A percentile compares a stretch with the other conserved stretches of the same genome.
Evolutionary conservation across 2,797 vertebrate genomes (phyloP).

Genomic region (Jordanella pulchra): DNA sequence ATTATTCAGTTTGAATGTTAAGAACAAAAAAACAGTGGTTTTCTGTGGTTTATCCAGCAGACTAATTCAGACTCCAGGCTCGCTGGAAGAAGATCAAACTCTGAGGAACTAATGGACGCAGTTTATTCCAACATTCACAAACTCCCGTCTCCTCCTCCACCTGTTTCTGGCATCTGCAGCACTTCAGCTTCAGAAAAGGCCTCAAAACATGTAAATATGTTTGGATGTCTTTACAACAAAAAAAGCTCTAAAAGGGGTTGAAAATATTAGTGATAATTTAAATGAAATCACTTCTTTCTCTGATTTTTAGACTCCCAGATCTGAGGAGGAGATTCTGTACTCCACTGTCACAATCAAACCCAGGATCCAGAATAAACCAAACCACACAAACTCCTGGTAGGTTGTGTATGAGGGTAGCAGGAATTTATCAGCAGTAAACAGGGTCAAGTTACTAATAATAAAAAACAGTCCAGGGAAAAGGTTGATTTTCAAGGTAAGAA

Average conservation of each 20-base stretch:
- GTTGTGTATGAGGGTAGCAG: conserved; percentile 2
- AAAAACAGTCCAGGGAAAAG: too few relatives aligned
- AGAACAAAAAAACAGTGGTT: neutral
- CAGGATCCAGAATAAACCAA: conserved; percentile 1
- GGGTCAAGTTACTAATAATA: neutral
- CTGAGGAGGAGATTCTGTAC: conserved; percentile 48
- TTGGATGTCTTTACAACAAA: neutral
- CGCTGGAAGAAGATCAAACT: neutral
- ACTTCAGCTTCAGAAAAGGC: neutral
- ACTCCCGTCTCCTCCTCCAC: neutral
- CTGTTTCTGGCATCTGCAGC: neutral
- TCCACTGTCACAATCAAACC: conserved; percentile 48
- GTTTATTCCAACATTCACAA: conserved; percentile 39
- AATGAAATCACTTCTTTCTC: conserved; percentile 1
- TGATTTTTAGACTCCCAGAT: conserved; percentile 21
- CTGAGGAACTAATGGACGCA: conserved; percentile 1
- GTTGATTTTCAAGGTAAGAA: too few relatives aligned
- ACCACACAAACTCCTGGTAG: conserved; percentile 21
- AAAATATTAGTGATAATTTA: neutral
- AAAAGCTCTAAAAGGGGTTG: neutral
- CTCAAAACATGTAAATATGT: conserved; percentile 18
- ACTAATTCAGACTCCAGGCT: neutral
- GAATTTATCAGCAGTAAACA: neutral
- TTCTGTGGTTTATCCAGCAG: conserved; percentile 13
- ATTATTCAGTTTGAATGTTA: neutral